Evolutionary conservation across 2,797 vertebrate species (phyloP), one percentile per base, ranked within the genome.

Genomic region (Schizothorax lantsangensis): DNA sequence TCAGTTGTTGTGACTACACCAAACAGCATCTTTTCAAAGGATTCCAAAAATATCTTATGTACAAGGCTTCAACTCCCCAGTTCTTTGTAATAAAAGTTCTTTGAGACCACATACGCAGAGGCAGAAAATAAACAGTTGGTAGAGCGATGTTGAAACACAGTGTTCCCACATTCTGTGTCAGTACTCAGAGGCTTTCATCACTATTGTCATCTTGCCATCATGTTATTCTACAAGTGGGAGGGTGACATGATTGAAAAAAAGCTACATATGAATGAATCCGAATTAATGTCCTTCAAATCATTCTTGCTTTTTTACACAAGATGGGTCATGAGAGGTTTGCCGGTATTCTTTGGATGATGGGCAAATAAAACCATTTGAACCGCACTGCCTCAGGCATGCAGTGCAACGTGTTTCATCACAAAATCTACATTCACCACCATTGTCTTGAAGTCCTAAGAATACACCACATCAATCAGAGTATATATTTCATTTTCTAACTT

Each of bases 101-200:
- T 87, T 64, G 71, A 92, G 86, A 86, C 85, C 78, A 89, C 72
- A 87, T 87, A 91, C 82, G 89, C 91, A 89, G 92, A 91, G 87
- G 90, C 90, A 90, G 91, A 90, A 93, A 89, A 91, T 88, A 92
- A 93, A 91, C 92, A 91, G 91, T 92, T 88, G 90, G 93, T 88
- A 47, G 78, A 92, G 91, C 88, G 83, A 86, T 87, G 68, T 30
- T 80, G 91, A 90, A 93, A 90, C 89, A 90, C 92, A 81, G 73
- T 0, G 54, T 91, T 88, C 92, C 92, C 93, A 92, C 93, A 89
- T 93, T 90, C 85, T 79, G 45, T 89, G 86, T 91, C 90, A 77
- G 43, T 57, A 30, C 62, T 4, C 21, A 68, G 90, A 83, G 3
- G n/a, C 88, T 84, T 89, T 89, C 85, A 90, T 86, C 89, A 68